Base-by-base conservation (phyloP, 2,888 invertebrate genomes). In the Philereme vetulata region DNA sequence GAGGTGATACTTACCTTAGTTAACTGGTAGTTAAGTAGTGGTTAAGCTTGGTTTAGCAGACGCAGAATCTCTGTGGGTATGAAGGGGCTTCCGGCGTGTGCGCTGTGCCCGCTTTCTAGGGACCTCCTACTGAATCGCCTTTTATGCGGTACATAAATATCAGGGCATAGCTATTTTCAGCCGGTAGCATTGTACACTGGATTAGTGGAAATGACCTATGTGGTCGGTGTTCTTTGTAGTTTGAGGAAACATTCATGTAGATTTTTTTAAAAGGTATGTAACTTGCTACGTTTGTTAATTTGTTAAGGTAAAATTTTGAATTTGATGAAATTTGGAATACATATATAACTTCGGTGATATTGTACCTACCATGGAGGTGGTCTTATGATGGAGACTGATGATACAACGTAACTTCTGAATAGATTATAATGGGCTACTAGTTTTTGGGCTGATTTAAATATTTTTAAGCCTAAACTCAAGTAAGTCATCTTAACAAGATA, bases 61-160 rank as follows among this genome's bases (percentile, higher is more conserved):
- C 72, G 76, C 77, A 70, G 80, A 81, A 76, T 78, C 80, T 69
- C 77, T 66, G 74, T 74, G 59, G 72, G 74, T 70, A 66, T 57
- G 69, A 58, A 71, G 69, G 65, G 68, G 76, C 76, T 81, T 83
- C 82, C 82, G 82, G 76, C 71, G 74, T 67, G 60, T 68, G 72
- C 65, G 60, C 64, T 69, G 73, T 42, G 51, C 34, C 51, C 51
- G 60, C 78, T 81, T 82, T 81, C 81, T 74, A 74, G 69, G 75
- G 70, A 74, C 76, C 72, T 73, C 74, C 70, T 71, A 73, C 72
- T 72, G 73, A 74, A 72, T 72, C 62, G 71, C 70, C 73, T 76
- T 80, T 74, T 75, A 77, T 68, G 72, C 66, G 65, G 54, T 58
- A 32, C 46, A 60, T 60, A 55, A 51, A 60, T 51, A 51, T 55